phyloP scores from a whole-genome alignment of 1,140 invertebrate species.

The Leptopilina boulardi region DNA sequence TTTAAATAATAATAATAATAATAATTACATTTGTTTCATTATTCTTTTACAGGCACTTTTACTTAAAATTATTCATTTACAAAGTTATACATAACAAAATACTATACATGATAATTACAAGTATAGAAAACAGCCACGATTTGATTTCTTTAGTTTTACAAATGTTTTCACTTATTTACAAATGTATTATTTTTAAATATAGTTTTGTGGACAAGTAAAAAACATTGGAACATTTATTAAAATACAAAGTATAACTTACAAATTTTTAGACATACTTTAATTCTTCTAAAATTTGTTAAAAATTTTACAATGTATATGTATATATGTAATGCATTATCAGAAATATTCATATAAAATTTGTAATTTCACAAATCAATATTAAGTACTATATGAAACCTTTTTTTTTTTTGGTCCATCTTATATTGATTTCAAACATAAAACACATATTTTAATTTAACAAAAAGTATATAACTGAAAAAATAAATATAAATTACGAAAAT shows the following conservation, averaged over 20 bases:
- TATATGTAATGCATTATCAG: background rate
- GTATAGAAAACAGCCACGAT: slow-evolving; percentile 3
- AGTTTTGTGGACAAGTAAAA: background rate
- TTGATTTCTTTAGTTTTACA: background rate
- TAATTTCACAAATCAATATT: background rate
- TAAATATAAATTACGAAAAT: background rate
- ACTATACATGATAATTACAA: background rate
- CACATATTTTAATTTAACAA: too few species aligned
- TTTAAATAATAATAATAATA: too few species aligned
- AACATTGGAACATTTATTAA: background rate
- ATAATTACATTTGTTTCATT: background rate
- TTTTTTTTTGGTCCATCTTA: background rate
- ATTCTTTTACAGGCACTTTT: slow-evolving; percentile 24
- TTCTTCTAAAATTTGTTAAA: background rate
- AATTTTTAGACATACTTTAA: background rate
- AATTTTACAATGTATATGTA: background rate
- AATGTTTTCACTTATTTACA: slow-evolving; percentile 1
- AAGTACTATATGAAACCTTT: background rate
- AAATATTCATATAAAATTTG: slow-evolving; percentile 12
- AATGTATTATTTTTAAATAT: background rate
- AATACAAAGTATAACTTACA: background rate
- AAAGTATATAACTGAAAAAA: too few species aligned
- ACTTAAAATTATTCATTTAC: background rate
- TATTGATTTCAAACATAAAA: too few species aligned
- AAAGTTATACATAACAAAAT: slow-evolving; percentile 24